Conservation (phyloP, 2,113 vertebrate genomes). For the Psittacula cyanocephala region DNA sequence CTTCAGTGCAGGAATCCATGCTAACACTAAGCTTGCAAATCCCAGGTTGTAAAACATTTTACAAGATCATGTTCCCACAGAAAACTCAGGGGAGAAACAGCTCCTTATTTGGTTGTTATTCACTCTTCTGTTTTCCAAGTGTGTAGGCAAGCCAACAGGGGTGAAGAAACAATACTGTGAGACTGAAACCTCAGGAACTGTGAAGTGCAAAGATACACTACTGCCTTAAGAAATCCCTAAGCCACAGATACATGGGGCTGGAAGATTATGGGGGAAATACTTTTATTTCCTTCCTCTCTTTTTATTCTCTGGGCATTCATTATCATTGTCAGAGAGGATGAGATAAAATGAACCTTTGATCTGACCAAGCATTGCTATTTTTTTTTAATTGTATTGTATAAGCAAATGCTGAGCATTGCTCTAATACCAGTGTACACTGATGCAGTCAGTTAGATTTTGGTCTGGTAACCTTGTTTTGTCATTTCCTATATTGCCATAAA, state of each 20-base stretch:
- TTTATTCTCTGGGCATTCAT: neutral
- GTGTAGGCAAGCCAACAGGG: neutral
- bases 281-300: neutral
- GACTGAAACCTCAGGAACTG: neutral
- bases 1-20: fast-evolving
- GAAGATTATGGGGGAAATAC: neutral
- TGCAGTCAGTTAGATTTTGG: neutral
- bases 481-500: neutral
- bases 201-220: neutral
- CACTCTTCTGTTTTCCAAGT: neutral
- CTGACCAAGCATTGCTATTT: neutral
- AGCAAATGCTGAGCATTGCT: neutral
- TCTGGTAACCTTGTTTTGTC: neutral
- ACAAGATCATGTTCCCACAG: neutral
- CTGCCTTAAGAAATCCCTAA: neutral
- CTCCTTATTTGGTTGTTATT: neutral
- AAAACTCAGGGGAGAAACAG: neutral
- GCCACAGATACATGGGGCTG: neutral
- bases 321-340: neutral
- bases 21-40: neutral
- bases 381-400: neutral
- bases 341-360: neutral
- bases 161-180: neutral
- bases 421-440: neutral
- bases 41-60: neutral